Conservation (phyloP, 2,888 invertebrate species). For the Ischnus inquisitorius region DNA sequence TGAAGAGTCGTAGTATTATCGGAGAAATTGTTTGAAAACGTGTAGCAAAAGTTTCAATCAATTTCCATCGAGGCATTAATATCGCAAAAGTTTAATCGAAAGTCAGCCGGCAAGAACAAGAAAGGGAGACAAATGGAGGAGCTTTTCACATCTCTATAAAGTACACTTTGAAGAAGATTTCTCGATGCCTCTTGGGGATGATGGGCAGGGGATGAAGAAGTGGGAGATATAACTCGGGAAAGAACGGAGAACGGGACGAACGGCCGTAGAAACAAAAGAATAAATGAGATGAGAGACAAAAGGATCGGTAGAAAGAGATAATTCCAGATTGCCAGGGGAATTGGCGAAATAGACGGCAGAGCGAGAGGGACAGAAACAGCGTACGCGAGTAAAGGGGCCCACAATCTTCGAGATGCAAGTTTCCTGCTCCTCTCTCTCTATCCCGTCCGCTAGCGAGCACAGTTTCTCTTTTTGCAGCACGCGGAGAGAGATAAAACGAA, state of each 20-base stretch:
- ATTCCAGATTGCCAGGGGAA: slow-evolving; percentile 47
- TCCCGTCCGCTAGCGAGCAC: background rate
- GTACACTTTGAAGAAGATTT: slow-evolving; percentile 53
- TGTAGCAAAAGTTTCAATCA: slow-evolving; percentile 35
- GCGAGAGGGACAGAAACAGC: background rate
- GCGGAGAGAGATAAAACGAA: slow-evolving; percentile 33
- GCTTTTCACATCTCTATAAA: slow-evolving; percentile 47
- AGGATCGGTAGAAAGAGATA: slow-evolving; percentile 47
- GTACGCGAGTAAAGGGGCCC: slow-evolving; percentile 38
- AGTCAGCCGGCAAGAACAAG: slow-evolving; percentile 12
- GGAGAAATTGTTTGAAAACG: slow-evolving; percentile 2
- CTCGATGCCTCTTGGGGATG: slow-evolving; percentile 50
- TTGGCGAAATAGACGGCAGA: slow-evolving; percentile 20
- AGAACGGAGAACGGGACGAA: slow-evolving; percentile 26
- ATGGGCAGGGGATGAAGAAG: background rate
- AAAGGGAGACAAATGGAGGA: slow-evolving; percentile 8
- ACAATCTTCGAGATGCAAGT: slow-evolving; percentile 46
- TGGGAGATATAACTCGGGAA: slow-evolving; percentile 40
- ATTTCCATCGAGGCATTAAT: background rate
- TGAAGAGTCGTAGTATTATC: background rate
- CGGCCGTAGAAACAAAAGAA: slow-evolving; percentile 60
- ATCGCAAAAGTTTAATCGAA: slow-evolving; percentile 23
- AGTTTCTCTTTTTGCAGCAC: slow-evolving; percentile 23
- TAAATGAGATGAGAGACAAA: slow-evolving; percentile 64
- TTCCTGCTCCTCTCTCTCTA: background rate